Conservation (phyloP, 2,797 vertebrate species). For the Pseudochaenichthys georgianus region DNA sequence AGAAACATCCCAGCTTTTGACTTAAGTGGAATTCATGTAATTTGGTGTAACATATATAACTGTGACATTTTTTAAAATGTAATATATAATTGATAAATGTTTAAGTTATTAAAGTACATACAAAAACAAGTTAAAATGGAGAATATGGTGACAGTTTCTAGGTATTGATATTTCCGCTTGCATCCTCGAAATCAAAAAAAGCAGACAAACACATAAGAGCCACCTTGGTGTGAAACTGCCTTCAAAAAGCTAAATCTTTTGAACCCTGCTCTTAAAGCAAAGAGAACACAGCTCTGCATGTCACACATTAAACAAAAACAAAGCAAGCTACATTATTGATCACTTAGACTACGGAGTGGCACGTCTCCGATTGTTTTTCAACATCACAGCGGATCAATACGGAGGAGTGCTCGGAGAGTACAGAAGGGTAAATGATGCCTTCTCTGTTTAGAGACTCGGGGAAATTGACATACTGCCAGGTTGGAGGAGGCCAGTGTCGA, state of each 20-base stretch:
- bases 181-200: neutral
- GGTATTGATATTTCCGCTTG: neutral
- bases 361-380: slow-evolving; percentile 75
- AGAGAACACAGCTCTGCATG: neutral
- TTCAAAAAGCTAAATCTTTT: neutral
- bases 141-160: neutral
- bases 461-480: slow-evolving; percentile 78
- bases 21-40: too few species aligned
- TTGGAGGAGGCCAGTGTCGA: slow-evolving; percentile 62
- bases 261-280: neutral
- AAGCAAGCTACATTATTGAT: slow-evolving; percentile 62
- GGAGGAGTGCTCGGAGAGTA: slow-evolving; percentile 51
- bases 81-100: neutral
- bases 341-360: slow-evolving; percentile 60
- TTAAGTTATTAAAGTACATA: neutral
- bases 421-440: slow-evolving; percentile 76
- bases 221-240: neutral
- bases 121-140: slow-evolving; percentile 1
- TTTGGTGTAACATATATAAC: too few species aligned
- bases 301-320: slow-evolving; percentile 37
- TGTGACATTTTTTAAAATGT: too few species aligned
- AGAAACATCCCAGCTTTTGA: too few species aligned
- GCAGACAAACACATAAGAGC: neutral
- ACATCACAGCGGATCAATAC: slow-evolving; percentile 73
- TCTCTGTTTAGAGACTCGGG: slow-evolving; percentile 70